Base-by-base conservation (phyloP, 92 coral and sea anemone genomes). In the Desmophyllum pertusum region DNA sequence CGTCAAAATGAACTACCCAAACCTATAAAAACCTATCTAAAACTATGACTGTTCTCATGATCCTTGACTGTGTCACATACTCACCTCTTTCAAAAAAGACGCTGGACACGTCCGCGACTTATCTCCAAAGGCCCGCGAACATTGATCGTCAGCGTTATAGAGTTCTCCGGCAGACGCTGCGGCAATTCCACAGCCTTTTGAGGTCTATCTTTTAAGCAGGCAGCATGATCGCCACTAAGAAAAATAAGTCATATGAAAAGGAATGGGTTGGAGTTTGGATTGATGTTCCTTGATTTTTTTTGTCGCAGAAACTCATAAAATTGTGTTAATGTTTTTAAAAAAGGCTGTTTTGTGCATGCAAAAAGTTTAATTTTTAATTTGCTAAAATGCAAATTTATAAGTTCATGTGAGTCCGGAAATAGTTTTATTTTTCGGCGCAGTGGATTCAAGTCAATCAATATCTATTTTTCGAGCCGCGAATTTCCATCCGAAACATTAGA, bases 151-250 rank as follows among this genome's bases (percentile, higher is more conserved):
- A 39, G 86, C 86, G 62, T 78, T 67, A 76, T 92, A 92, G 2
- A 90, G 67, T 55, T 88, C 83, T 7, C 95, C 18, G 95, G 90
- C 25, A 92, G 89, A n/a, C 82, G 64, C 21, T 77, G 70, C n/a
- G 90, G 90, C 46, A 88, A 42, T 25, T 50, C 30, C 18, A 83
- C 90, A 61, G 76, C 45, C 66, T 81, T 82, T 27, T 77, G 85
- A 36, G 95, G 92, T 27, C 18, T 57, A 63, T 92, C 95, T 18
- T 82, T 85, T 53, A 92, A 79, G 62, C 95, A 92, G 37, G 46
- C 23, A 0, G 95, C 81, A 4, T 78, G 68, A 73, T 85, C 81
- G 18, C 89, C 92, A 29, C 94, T 91, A 29, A 72, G 23, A 75
- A 27, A 2, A 41, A 30, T 17, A 10, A 8, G 38, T 10, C 10